Base-by-base conservation (phyloP, 2,113 vertebrate genomes). In the Willisornis vidua region DNA sequence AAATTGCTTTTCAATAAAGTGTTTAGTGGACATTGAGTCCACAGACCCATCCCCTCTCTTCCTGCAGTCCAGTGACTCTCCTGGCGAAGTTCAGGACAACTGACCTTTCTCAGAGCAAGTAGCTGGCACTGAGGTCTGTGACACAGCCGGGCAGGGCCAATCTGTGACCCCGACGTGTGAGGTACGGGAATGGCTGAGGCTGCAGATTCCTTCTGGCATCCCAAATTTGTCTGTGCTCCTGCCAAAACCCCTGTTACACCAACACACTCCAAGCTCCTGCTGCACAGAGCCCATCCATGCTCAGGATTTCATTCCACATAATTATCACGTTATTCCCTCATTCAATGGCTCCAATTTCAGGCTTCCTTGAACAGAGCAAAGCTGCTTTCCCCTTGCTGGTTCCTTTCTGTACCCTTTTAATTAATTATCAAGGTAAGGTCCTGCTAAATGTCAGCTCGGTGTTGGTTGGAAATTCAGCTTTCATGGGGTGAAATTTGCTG, bases 341-440 rank as follows among this genome's bases (percentile, higher is more conserved):
- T 78, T 80, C 88, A 41, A 2, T 17, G 33, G 51, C 72, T 91
- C 78, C 63, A 85, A 46, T 77, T 87, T 85, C 90, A 92, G 80
- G 78, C 81, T 74, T 63, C 46, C 35, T 29, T 48, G 85, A 74
- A 66, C 82, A 73, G 5, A 70, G 37, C 58, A 90, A 70, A 71
- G 25, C 39, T 76, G 13, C 78, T 89, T 87, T 80, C 31, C 72
- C 43, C 31, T 78, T 43, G 84, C 57, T 24, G 77, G n/a, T 89
- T 80, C 58, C 46, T 76, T 80, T 83, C 63, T 52, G 24, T 15
- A 18, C n/a, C 49, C n/a, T 59, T 77, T 83, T 75, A 85, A 89
- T 96, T 80, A 81, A 85, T 72, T 78, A 49, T 84, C 71, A 94
- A 70, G 85, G 51, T 48, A 79, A 68, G 67, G 89, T 94, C 74